Base-by-base conservation (phyloP, 2,888 invertebrate genomes). In the Drosophila cyrtoloma region DNA sequence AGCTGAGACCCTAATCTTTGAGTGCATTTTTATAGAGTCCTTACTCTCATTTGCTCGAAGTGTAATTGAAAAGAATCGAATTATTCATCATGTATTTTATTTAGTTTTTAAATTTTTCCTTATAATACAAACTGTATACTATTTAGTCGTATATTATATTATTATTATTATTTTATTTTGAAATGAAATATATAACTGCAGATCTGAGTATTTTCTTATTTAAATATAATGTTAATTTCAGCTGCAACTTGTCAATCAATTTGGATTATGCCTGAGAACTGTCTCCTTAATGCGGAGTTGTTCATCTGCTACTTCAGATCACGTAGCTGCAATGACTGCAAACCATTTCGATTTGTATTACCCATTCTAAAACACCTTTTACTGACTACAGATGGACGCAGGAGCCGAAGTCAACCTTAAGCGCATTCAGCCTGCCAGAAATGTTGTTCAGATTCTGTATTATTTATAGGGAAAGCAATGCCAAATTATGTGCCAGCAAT, bases 321-420 rank as follows among this genome's bases (percentile, higher is more conserved):
- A 92, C 92, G 92, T 92, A 86, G 66, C 81, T 82, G 82, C 83
- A 82, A 77, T 79, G 84, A 79, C 86, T 86, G 83, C 79, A 88
- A 90, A 88, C 86, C 84, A 91, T 91, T 91, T 85, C 77, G 79
- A 84, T 82, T 79, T 73, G 62, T 66, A 78, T 62, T 73, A 53
- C 61, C 58, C 55, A 39, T 56, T 14, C 79, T 51, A 50, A 76
- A 83, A 80, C 76, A 77, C 62, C 75, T 71, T 81, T 81, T 75
- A 82, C 76, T 86, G 87, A 66, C 55, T 19, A 2, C 14, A n/a
- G 19, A 28, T 56, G n/a, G 28, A 4, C 10, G 51, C 19, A 5
- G 28, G 28, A 39, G 39, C 33, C 10, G 33, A 33, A 33, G 14
- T 35, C 28, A 26, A 26, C 33, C 35, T 26, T 3, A 10, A 51